phyloP scores from a whole-genome alignment of 2,113 vertebrate species.

The Psophia crepitans region DNA sequence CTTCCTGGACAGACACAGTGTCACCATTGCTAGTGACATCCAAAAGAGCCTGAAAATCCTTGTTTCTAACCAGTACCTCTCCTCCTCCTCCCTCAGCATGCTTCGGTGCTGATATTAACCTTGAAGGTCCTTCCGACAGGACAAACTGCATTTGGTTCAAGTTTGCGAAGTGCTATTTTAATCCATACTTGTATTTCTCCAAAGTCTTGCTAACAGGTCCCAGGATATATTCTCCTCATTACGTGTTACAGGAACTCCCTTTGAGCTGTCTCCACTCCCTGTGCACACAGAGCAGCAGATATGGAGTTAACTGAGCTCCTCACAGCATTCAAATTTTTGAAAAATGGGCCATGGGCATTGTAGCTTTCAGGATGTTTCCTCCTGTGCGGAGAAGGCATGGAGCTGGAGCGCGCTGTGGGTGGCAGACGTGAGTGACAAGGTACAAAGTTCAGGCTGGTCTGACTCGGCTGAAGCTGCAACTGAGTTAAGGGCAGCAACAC shows the following conservation, averaged over 20 bases:
- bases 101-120: not conserved
- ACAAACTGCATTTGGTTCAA: not conserved
- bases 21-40: not conserved
- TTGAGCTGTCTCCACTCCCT: fast-evolving
- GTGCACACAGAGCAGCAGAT: too few species aligned
- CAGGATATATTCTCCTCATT: not conserved
- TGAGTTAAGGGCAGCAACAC: not conserved
- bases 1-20: not conserved
- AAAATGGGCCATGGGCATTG: not conserved
- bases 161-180: not conserved
- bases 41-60: not conserved
- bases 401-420: not conserved
- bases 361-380: not conserved
- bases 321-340: not conserved
- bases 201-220: not conserved
- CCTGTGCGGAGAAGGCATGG: fast-evolving
- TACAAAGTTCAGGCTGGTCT: not conserved
- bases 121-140: not conserved
- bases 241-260: not conserved
- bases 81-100: not conserved
- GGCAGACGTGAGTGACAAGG: not conserved
- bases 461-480: not conserved
- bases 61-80: not conserved
- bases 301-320: not conserved
- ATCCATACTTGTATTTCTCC: not conserved